Conservation (phyloP, 2,113 vertebrate genomes). For the Ammodramus savannarum region DNA sequence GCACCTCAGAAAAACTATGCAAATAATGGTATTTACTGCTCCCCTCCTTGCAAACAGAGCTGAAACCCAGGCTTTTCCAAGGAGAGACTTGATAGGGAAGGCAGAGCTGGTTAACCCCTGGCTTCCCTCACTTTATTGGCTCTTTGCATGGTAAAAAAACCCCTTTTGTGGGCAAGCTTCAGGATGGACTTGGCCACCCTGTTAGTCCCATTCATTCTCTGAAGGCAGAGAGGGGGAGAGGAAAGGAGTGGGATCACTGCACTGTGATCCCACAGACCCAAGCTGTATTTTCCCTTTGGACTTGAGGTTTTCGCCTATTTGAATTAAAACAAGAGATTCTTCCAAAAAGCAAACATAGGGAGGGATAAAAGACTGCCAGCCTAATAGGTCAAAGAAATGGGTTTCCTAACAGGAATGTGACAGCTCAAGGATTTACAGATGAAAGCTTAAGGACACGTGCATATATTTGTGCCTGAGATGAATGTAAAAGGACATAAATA, state of each 20-base stretch:
- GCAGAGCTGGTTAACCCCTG: neutral
- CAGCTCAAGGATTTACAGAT: slow-evolving; percentile 21
- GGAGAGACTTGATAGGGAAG: neutral
- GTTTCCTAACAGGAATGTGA: neutral
- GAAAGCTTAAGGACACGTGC: neutral
- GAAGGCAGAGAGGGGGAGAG: neutral
- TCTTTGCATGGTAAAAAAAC: neutral
- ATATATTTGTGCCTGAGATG: neutral
- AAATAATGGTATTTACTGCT: slow-evolving; percentile 66
- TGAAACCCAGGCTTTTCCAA: slow-evolving; percentile 17
- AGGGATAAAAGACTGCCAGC: neutral
- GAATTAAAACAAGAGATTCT: neutral
- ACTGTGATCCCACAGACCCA: neutral
- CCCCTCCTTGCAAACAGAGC: slow-evolving; percentile 42
- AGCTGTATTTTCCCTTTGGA: neutral
- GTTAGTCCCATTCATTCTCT: neutral
- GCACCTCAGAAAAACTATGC: slow-evolving; percentile 51
- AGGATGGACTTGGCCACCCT: neutral
- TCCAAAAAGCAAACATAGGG: neutral
- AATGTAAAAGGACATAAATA: slow-evolving; percentile 6
- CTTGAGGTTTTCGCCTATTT: neutral
- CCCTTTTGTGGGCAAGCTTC: neutral
- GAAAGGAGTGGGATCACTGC: neutral
- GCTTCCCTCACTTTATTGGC: neutral
- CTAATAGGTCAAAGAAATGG: neutral